phyloP scores from a whole-genome alignment of 2,888 invertebrate species.

The Nephrotoma guestfalica region DNA sequence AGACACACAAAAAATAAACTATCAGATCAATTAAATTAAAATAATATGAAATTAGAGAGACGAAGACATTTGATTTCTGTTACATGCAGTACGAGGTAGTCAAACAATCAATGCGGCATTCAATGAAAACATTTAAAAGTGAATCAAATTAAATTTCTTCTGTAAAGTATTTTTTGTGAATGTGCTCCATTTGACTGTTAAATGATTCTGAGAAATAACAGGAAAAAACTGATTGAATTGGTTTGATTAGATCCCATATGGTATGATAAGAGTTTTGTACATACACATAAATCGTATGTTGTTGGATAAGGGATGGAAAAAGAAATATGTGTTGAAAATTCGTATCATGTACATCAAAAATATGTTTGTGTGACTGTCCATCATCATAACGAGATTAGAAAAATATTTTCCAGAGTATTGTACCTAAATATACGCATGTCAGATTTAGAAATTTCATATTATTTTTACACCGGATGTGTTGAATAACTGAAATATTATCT shows the following conservation, averaged over 20 bases:
- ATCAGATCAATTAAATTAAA: background rate
- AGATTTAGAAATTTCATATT: background rate
- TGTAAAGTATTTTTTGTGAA: background rate
- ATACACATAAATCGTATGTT: no score
- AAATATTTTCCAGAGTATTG: background rate
- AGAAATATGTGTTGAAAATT: background rate
- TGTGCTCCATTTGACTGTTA: background rate
- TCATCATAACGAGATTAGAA: background rate
- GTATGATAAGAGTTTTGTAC: background rate
- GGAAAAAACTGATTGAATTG: background rate
- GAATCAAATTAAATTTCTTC: background rate
- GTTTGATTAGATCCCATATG: background rate
- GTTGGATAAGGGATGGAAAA: background rate
- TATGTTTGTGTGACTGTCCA: background rate
- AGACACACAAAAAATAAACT: background rate
- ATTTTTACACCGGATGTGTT: background rate
- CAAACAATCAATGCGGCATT: background rate
- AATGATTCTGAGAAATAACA: background rate
- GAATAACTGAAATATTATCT: background rate
- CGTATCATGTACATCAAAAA: background rate
- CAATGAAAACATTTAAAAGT: background rate
- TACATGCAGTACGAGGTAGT: background rate
- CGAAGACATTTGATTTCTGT: background rate
- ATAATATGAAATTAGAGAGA: background rate
- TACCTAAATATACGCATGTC: background rate